Evolutionary conservation across 2,113 vertebrate genomes (phyloP).

Genomic region (Monopterus albus): DNA sequence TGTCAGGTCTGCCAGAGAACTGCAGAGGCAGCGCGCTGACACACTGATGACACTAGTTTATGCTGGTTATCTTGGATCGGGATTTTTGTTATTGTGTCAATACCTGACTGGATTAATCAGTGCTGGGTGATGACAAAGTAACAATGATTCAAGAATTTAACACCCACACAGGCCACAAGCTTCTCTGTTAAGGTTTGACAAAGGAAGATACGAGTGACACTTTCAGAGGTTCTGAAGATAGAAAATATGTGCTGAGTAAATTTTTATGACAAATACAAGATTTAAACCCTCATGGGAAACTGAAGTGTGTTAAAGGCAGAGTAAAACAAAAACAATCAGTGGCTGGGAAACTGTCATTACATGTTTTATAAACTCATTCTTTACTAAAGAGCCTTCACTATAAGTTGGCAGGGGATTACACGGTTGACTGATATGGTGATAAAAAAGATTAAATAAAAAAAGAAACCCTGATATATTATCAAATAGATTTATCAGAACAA

Average conservation of each 20-base stretch:
- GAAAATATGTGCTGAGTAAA: too few species aligned
- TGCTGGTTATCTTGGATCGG: conserved; percentile 24
- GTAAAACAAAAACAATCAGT: neutral
- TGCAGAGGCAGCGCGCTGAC: conserved; percentile 41
- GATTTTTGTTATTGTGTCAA: conserved; percentile 28
- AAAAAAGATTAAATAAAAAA: too few species aligned
- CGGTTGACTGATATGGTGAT: too few species aligned
- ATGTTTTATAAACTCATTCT: neutral
- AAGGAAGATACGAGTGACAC: too few species aligned
- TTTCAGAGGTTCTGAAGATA: too few species aligned
- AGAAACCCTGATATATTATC: too few species aligned
- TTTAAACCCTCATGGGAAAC: neutral
- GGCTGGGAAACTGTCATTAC: neutral
- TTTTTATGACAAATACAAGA: neutral
- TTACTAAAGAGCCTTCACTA: too few species aligned
- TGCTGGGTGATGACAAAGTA: neutral
- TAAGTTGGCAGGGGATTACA: too few species aligned
- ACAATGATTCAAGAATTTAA: neutral
- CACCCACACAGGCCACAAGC: neutral
- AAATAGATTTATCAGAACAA: too few species aligned
- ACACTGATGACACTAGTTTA: conserved; percentile 50
- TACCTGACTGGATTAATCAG: conserved; percentile 46
- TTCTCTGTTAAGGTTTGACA: neutral
- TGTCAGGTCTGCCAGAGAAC: conserved; percentile 58
- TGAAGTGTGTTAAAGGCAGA: too few species aligned